Evolutionary conservation across 92 coral and sea anemone species (phyloP), one percentile per base, ranked within the genome.

Genomic region (Palythoa caribaeorum): DNA sequence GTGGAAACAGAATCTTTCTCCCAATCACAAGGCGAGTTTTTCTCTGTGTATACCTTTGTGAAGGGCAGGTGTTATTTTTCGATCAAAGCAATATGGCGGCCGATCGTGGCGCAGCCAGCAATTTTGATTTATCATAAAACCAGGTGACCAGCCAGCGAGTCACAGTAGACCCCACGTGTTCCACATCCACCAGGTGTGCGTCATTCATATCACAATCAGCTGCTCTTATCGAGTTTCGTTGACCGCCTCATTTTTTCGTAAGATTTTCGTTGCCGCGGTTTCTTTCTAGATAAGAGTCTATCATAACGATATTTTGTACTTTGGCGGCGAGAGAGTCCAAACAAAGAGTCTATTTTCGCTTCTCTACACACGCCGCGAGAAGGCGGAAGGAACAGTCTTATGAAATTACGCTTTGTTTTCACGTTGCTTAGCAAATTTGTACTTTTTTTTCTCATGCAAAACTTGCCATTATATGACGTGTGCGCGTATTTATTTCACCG

Each of bases 131-230:
- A 89, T 90, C 90, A 90, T 77, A 90, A 87, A 88, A 78, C 85
- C 98, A 95, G 98, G 94, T 95, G 98, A 95, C 92, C 73, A 80
- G 48, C 9, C 21, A 11, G 77, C 73, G 91, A 93, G 90, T 92
- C 95, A 89, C 92, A 88, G 89, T 90, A 86, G 87, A 75, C 55
- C 89, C 96, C 98, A 95, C 98, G 98, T 95, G 98, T 95, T 89
- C 85, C 84, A 92, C 80, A 92, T 89, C 90, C 86, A 84, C 98
- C 98, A 95, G 98, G 94, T 95, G 98, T 90, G 86, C 94, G 96
- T 91, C 96, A 91, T 91, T 95, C 93, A 93, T 62, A 76, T 54
- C 52, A 44, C 77, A 72, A 73, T 78, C 90, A 88, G 88, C 87
- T 81, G 86, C 86, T 81, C 86, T 81, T 81, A 81, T 81, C 86